phyloP scores from a whole-genome alignment of 2,888 invertebrate genomes.

The Glaucopsyche alexis region DNA sequence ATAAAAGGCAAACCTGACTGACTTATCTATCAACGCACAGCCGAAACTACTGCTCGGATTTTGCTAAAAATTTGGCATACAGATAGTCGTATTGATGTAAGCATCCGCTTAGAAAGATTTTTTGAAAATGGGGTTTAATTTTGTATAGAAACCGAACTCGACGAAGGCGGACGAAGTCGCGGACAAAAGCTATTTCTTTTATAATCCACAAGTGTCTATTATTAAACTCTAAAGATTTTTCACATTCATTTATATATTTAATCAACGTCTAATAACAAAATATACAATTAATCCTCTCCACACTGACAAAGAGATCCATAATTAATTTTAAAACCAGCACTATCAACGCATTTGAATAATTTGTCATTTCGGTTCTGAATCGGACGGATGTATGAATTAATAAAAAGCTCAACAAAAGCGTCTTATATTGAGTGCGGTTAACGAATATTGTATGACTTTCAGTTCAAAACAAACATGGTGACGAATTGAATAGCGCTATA shows the following conservation, averaged over 20 bases:
- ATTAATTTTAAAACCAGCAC: conserved; percentile 39
- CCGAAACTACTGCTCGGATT: too few relatives aligned
- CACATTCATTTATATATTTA: neutral
- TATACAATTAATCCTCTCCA: conserved; percentile 26
- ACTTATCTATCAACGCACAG: too few relatives aligned
- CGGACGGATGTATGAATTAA: conserved; percentile 59
- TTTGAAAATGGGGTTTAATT: too few relatives aligned
- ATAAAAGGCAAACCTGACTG: too few relatives aligned
- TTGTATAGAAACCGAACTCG: too few relatives aligned
- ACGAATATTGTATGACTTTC: conserved; percentile 57
- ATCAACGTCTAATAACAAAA: conserved; percentile 21
- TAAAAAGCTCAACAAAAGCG: conserved; percentile 50
- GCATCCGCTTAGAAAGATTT: too few relatives aligned
- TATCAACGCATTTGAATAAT: conserved; percentile 51
- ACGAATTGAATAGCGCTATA: conserved; percentile 48
- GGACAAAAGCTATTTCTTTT: neutral
- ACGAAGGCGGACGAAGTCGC: too few relatives aligned
- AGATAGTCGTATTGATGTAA: too few relatives aligned
- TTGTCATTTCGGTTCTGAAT: conserved; percentile 48
- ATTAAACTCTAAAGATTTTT: neutral
- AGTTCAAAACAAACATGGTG: conserved; percentile 51
- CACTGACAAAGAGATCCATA: conserved; percentile 46
- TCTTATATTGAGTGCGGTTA: conserved; percentile 47
- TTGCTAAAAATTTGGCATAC: too few relatives aligned
- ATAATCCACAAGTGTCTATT: neutral